phyloP scores from a whole-genome alignment of 2,113 vertebrate genomes.

The Pagrus major region DNA sequence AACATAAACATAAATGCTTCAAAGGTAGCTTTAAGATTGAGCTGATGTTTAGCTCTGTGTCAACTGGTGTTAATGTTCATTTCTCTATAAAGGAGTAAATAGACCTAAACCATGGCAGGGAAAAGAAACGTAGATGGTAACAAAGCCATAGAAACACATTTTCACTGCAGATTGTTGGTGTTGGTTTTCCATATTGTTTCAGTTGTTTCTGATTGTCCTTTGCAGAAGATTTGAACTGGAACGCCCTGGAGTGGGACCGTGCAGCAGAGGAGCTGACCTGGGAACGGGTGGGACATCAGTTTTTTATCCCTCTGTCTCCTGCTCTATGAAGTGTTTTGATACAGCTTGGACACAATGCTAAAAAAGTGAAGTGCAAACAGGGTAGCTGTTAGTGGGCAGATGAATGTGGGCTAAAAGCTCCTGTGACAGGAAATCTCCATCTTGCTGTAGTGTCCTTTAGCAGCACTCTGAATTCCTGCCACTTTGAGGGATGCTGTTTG shows the following conservation, averaged over 20 bases:
- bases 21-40: not conserved
- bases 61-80: not conserved
- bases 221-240: constrained; percentile 98
- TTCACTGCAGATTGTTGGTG: not conserved
- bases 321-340: not conserved
- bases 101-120: too few relatives aligned
- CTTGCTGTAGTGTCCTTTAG: not conserved
- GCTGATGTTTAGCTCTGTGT: not conserved
- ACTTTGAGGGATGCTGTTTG: not conserved
- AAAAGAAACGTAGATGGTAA: too few relatives aligned
- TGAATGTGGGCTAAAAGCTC: not conserved
- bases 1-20: not conserved
- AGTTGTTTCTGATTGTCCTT: constrained; percentile 43
- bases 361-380: constrained; percentile 4
- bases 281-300: constrained; percentile 89
- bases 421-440: not conserved
- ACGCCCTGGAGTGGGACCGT: constrained; percentile 96
- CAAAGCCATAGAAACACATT: not conserved
- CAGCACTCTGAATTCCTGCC: not conserved
- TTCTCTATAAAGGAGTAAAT: too few relatives aligned
- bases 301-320: not conserved
- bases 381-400: not conserved
- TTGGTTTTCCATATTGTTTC: not conserved
- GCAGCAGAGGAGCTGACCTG: constrained; percentile 97
- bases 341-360: not conserved